Percentiles rank a stretch among this genome's conserved stretches.
phyloP scores from a whole-genome alignment of 2,888 invertebrate genomes.

The Hirtodrosophila duncani region DNA sequence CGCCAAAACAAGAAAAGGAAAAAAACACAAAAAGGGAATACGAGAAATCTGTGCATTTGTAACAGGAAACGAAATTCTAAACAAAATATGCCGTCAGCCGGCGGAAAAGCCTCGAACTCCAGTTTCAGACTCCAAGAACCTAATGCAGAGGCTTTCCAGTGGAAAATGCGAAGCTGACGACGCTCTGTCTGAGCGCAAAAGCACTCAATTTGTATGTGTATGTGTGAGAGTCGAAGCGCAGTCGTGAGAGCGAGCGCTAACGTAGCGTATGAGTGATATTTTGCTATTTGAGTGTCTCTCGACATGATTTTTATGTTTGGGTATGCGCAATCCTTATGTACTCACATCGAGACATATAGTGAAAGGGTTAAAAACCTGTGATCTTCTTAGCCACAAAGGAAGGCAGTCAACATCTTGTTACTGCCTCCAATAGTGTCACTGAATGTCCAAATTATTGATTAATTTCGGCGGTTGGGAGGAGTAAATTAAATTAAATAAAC shows the following conservation, averaged over 20 bases:
- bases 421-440: slow-evolving; percentile 21
- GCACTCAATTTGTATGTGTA: slow-evolving; percentile 33
- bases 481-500: slow-evolving; percentile 4
- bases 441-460: slow-evolving; percentile 62
- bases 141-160: slow-evolving; percentile 38
- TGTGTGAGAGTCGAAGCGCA: slow-evolving; percentile 39
- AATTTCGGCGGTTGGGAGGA: slow-evolving; percentile 35
- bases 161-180: slow-evolving; percentile 48
- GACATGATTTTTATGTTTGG: slow-evolving; percentile 5
- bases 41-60: slow-evolving; percentile 63
- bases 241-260: slow-evolving; percentile 31
- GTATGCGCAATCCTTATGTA: slow-evolving; percentile 32
- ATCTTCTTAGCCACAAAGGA: slow-evolving; percentile 33
- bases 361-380: slow-evolving; percentile 70
- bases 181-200: slow-evolving; percentile 54
- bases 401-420: neutral
- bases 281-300: slow-evolving; percentile 35
- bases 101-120: slow-evolving; percentile 27
- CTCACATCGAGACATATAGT: slow-evolving; percentile 50
- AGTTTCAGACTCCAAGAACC: slow-evolving; percentile 9
- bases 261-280: slow-evolving; percentile 58
- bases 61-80: slow-evolving; percentile 58
- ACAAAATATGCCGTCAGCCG: slow-evolving; percentile 62
- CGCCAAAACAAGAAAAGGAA: slow-evolving; percentile 32
- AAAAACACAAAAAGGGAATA: slow-evolving; percentile 18